Evolutionary conservation across 2,797 vertebrate species (phyloP), one percentile per base, ranked within the genome.

Genomic region (Calcarius lapponicus): DNA sequence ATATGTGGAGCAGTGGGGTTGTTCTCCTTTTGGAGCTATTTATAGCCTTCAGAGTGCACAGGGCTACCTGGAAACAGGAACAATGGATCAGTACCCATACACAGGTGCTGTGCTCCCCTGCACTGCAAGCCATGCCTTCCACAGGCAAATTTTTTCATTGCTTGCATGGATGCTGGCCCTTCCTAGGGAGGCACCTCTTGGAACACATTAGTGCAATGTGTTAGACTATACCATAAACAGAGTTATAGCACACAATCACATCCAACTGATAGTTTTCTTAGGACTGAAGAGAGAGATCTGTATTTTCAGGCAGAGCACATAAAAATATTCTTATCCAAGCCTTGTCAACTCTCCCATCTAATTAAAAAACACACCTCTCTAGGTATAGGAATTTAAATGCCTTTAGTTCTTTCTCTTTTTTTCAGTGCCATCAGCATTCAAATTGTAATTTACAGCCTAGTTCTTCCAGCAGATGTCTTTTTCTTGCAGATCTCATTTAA

Each of bases 371-470:
- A 42, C 42, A 95, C 61, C 73, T 95, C 93, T 93, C 28, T 66
- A 75, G 93, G 62, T 96, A 93, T 53, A 87, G 79, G 57, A 64
- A 64, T 96, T 86, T 90, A 96, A 97, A 86, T 90, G 69, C 74
- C 79, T 93, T 79, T 70, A 69, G 51, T 54, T 66, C 3, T 86
- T 67, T 51, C 20, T 64, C 15, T 5, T 31, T 60, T 60, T 48
- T 48, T 61, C 31, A 89, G 56, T 58, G 72, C 65, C 60, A 38
- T 97, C 86, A 91, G 78, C 66, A 78, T 92, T 96, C 69, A 94
- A 90, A 90, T 91, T 87, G 86, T 94, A 94, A 97, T 97, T 97
- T 96, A 96, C 80, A 96, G 87, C 62, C 56, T 38, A 75, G 51
- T 95, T 95, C 84, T 95, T 86, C 26, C 50, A 96, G 76, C 94